These are phyloP conservation scores for Dicyrtomina minuta DNA, from an alignment of 2,888 invertebrate genomes.

Conservation along the genomic window DNA sequence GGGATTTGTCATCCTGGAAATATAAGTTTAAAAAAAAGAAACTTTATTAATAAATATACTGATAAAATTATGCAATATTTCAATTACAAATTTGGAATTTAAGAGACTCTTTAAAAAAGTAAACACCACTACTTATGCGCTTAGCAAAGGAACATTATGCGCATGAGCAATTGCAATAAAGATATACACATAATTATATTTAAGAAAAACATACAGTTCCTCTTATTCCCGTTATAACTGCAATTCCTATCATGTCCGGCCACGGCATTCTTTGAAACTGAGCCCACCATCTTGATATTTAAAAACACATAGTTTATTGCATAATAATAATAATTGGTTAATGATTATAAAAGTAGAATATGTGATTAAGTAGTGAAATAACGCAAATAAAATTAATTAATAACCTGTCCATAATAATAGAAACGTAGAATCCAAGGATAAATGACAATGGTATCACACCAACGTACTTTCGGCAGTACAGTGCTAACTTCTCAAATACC, in stretches of 20 bases:
- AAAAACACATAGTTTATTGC: background rate
- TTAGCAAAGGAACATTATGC: too few species aligned
- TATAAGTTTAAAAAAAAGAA: background rate
- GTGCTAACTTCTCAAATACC: slow-evolving; percentile 75
- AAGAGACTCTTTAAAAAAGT: too few species aligned
- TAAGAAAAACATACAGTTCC: too few species aligned
- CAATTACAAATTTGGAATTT: background rate
- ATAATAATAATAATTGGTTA: too few species aligned
- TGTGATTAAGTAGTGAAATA: too few species aligned
- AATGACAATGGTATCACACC: slow-evolving; percentile 89
- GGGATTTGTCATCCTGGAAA: slow-evolving; percentile 70
- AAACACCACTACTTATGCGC: too few species aligned
- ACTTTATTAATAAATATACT: background rate
- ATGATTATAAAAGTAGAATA: too few species aligned
- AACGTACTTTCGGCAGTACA: slow-evolving; percentile 81
- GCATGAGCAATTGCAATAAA: too few species aligned
- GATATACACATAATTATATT: too few species aligned
- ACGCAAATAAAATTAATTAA: too few species aligned
- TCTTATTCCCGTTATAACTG: slow-evolving; percentile 73
- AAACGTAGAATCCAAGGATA: slow-evolving; percentile 89
- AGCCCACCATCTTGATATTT: slow-evolving; percentile 62
- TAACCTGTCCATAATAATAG: slow-evolving; percentile 84
- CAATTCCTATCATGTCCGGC: slow-evolving; percentile 83
- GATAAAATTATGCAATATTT: background rate
- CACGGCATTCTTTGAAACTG: slow-evolving; percentile 79